phyloP scores from a whole-genome alignment of 2,797 vertebrate genomes.

The Eulemur albifrons region DNA sequence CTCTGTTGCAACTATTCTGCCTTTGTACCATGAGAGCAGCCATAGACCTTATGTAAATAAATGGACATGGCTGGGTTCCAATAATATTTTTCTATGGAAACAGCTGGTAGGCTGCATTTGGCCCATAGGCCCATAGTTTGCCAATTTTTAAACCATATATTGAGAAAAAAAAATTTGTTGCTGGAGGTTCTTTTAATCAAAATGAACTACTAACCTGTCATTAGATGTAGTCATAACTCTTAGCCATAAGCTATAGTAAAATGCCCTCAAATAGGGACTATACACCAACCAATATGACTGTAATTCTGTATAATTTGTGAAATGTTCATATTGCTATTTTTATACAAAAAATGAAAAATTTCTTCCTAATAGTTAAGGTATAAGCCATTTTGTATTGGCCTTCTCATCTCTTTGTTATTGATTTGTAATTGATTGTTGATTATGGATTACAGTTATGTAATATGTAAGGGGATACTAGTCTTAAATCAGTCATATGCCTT shows the following conservation, averaged over 20 bases:
- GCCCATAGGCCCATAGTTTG: not conserved
- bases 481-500: not conserved
- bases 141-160: not conserved
- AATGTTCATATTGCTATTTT: not conserved
- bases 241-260: not conserved
- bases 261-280: not conserved
- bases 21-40: not conserved
- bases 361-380: not conserved
- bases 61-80: not conserved
- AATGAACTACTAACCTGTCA: not conserved
- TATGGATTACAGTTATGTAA: not conserved
- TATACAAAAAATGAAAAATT: not conserved
- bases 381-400: not conserved
- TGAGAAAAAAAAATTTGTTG: not conserved
- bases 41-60: not conserved
- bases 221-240: not conserved
- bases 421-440: not conserved
- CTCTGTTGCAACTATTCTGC: not conserved
- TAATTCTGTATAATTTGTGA: not conserved
- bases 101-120: not conserved
- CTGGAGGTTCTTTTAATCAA: not conserved
- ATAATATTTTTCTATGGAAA: not conserved
- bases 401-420: not conserved
- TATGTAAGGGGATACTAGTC: not conserved
- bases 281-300: not conserved